Conservation (phyloP, 2,888 invertebrate genomes). For the Aplocera efformata region DNA sequence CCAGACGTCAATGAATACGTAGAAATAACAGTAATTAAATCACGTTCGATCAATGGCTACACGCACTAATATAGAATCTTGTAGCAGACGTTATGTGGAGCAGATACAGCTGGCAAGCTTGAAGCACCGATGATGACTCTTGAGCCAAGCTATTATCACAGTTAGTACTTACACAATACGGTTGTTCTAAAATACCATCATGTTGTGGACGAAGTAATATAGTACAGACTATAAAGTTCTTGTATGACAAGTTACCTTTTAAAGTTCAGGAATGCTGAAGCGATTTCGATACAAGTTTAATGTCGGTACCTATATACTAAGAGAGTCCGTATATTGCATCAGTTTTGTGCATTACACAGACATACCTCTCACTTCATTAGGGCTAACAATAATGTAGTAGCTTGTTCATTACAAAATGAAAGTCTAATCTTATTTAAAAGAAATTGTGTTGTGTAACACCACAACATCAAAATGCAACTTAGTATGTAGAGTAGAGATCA, state of each 20-base stretch:
- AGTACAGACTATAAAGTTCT: constrained; percentile 28
- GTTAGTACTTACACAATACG: too few species aligned
- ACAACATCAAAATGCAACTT: constrained; percentile 8
- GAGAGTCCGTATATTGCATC: constrained; percentile 49
- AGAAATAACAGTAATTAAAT: constrained; percentile 16
- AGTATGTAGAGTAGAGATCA: constrained; percentile 6
- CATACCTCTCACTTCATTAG: constrained; percentile 57
- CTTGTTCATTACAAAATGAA: constrained; percentile 14
- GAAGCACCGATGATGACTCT: too few species aligned
- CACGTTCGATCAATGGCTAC: constrained; percentile 11
- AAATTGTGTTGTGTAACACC: constrained; percentile 20
- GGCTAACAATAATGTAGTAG: constrained; percentile 34
- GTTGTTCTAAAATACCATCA: too few species aligned
- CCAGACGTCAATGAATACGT: constrained; percentile 13
- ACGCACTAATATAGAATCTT: constrained; percentile 19
- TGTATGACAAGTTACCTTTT: constrained; percentile 44
- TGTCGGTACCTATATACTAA: constrained; percentile 51
- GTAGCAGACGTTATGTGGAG: constrained; percentile 17
- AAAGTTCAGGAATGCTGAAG: constrained; percentile 53
- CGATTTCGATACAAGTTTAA: constrained; percentile 45
- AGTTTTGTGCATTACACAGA: constrained; percentile 43
- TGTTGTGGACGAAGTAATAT: too few species aligned
- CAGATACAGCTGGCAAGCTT: constrained; percentile 10
- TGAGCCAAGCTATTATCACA: too few species aligned
- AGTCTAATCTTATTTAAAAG: constrained; percentile 20